These are phyloP conservation scores for Ectropis crepuscularia DNA, from an alignment of 2,888 invertebrate genomes.

Conservation along the genomic window DNA sequence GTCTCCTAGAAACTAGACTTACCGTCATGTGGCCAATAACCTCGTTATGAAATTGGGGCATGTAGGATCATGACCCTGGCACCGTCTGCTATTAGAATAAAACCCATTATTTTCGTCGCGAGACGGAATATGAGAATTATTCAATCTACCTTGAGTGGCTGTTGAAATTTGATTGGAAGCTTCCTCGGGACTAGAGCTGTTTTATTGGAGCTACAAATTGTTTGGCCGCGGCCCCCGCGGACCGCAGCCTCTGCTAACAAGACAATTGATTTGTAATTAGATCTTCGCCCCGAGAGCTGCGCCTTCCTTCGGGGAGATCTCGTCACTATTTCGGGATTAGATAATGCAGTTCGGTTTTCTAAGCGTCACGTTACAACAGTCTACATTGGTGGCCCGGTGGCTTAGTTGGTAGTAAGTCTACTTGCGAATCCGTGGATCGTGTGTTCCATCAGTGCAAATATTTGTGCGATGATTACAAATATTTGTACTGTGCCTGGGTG, in stretches of 20 bases:
- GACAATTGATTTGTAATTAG: conserved; percentile 61
- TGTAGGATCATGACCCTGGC: conserved; percentile 41
- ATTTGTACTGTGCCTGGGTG: too few relatives aligned
- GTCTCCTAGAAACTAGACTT: conserved; percentile 23
- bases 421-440: too few relatives aligned
- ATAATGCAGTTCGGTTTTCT: neutral
- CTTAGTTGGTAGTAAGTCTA: too few relatives aligned
- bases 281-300: conserved; percentile 35
- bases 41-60: conserved; percentile 44
- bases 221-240: conserved; percentile 40
- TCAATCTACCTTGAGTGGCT: conserved; percentile 65
- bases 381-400: too few relatives aligned
- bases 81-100: conserved; percentile 38
- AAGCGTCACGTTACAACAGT: too few relatives aligned
- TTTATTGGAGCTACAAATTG: conserved; percentile 50
- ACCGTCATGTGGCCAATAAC: conserved; percentile 36
- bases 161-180: conserved; percentile 66
- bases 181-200: conserved; percentile 63
- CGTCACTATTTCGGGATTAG: neutral
- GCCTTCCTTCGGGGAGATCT: conserved; percentile 28
- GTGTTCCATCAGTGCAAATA: too few relatives aligned
- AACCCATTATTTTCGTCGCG: conserved; percentile 44
- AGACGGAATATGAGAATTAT: conserved; percentile 65
- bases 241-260: conserved; percentile 47
- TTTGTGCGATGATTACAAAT: too few relatives aligned